Conservation (phyloP, 1,140 invertebrate genomes). For the Papilio glaucus region DNA sequence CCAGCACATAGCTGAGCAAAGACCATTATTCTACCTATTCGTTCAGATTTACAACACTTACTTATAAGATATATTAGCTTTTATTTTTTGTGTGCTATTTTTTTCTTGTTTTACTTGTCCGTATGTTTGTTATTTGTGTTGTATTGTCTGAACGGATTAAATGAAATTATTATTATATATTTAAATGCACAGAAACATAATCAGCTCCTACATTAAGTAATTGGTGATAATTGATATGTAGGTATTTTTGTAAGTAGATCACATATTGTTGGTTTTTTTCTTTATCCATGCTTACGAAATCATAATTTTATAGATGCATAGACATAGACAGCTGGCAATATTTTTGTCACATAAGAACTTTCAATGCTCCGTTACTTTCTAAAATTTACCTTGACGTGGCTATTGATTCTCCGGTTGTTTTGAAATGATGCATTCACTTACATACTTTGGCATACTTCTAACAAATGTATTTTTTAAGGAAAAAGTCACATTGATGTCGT, state of each 20-base stretch:
- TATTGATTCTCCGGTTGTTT: slow-evolving; percentile 16
- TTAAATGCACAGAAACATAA: too few species aligned
- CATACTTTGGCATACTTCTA: not conserved
- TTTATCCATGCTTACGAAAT: not conserved
- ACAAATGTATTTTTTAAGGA: not conserved
- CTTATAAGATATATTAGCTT: too few species aligned
- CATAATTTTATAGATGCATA: slow-evolving; percentile 11
- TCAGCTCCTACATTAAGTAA: too few species aligned
- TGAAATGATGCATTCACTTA: not conserved
- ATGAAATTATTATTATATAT: too few species aligned
- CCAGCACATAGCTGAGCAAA: too few species aligned
- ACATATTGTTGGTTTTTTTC: not conserved
- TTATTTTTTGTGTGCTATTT: too few species aligned
- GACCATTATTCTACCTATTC: too few species aligned
- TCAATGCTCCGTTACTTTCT: slow-evolving; percentile 18
- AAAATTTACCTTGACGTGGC: slow-evolving; percentile 19
- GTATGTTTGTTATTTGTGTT: too few species aligned
- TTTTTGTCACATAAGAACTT: slow-evolving; percentile 16
- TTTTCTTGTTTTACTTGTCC: too few species aligned
- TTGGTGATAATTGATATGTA: not conserved
- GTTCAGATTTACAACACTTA: too few species aligned
- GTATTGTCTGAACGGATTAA: too few species aligned
- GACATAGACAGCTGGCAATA: slow-evolving; percentile 4
- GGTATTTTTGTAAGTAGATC: not conserved
- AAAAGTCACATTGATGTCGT: not conserved